Base-by-base conservation (phyloP, 2,797 vertebrate genomes). In the Sebastes aleutianus region DNA sequence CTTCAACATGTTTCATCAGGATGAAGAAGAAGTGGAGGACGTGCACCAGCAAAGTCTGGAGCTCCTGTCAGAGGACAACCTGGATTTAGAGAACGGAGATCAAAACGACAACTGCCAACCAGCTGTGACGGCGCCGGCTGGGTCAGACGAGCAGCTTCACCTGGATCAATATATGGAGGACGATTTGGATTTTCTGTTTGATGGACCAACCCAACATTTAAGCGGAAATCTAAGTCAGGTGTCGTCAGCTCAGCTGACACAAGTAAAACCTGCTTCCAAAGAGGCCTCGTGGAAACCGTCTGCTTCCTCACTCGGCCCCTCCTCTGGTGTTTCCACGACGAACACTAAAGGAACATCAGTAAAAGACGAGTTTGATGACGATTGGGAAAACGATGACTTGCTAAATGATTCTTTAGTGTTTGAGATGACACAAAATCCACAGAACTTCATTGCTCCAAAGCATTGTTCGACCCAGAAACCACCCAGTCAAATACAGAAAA, bases 111-210 rank as follows among this genome's bases (percentile, higher is more conserved):
- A 34, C 71, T 8, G 12, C 16, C 7, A 11, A 39, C 5, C 70
- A 4, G 74, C 79, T 3, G 74, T 80, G 31, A 87, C 84, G 53
- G 2, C 50, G 0, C 22, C 7, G 18, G 18, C 8, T 10, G 84
- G 66, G 12, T 8, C 70, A 6, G 61, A 84, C 0, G 65, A 27
- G 2, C 87, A 18, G 32, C 88, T 76, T 66, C 82, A 88, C 2
- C 89, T 66, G 32, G 92, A 96, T 80, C 92, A 90, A 8, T 92
- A 92, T 6, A 76, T 87, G 82, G 96, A 97, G 22, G 93, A 95
- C 20, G 96, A 96, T 54, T 84, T 98, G 70, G 96, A 91, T 80
- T 94, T 96, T 20, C 95, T 99, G 75, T 99, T 99, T 73, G 97
- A 98, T 61, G 95, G 91, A 14, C 95, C 97, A 2, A 98, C 98